Conservation (phyloP, 1,140 invertebrate genomes). For the Leucophenga varia region DNA sequence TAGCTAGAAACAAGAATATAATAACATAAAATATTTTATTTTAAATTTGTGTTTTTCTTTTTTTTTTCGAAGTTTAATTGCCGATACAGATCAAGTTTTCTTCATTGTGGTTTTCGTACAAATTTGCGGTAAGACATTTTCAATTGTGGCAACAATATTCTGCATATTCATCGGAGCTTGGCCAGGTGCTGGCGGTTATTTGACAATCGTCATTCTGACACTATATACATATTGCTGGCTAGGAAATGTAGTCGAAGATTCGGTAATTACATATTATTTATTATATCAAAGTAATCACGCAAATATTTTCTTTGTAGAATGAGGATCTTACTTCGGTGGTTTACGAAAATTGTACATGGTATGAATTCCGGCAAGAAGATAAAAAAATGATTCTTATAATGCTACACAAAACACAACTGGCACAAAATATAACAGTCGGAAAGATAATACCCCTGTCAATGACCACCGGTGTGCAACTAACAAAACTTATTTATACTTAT, state of each 20-base stretch:
- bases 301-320: conserved; percentile 16
- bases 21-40: too few species aligned
- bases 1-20: background rate
- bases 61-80: conserved; percentile 16
- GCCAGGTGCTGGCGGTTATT: conserved; percentile 29
- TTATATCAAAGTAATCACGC: too few species aligned
- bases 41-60: background rate
- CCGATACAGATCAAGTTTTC: conserved; percentile 21
- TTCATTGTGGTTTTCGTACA: conserved; percentile 29
- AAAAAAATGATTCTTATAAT: conserved; percentile 33
- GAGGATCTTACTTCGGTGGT: conserved; percentile 20
- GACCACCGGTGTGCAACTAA: conserved; percentile 32
- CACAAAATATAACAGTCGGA: conserved; percentile 22
- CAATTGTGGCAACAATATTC: conserved; percentile 31
- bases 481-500: conserved; percentile 22
- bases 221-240: conserved; percentile 30
- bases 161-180: conserved; percentile 32
- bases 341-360: conserved; percentile 35
- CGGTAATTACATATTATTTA: too few species aligned
- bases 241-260: conserved; percentile 29
- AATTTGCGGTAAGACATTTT: conserved; percentile 11
- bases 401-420: conserved; percentile 36
- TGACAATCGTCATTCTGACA: conserved; percentile 15
- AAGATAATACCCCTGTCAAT: conserved; percentile 34
- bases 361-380: conserved; percentile 26